Evolutionary conservation across 1,140 invertebrate genomes (phyloP), one percentile per base, ranked within the genome.

Genomic region (Venustaconcha ellipsiformis): DNA sequence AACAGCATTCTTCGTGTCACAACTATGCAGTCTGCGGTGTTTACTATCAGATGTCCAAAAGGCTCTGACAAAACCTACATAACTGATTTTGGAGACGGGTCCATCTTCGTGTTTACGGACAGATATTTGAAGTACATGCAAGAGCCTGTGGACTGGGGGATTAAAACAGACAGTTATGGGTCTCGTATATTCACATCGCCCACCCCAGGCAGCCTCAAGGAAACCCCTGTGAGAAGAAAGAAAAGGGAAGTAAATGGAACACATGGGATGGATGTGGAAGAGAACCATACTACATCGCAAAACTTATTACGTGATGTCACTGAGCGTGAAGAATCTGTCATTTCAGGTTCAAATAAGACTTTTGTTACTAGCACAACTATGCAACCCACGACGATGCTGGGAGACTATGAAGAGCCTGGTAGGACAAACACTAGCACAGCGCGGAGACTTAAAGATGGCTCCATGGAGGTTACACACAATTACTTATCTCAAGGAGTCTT

Each of bases 1-100:
- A 66, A 65, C 15, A 78, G 77, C 0, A 74, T 67, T 4, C 83
- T 81, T 13, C 67, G 87, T 67, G 80, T 86, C 20, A 17, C 37
- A 5, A 64, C 78, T 2, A 67, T 73, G 56, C 70, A 81, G 14
- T 68, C 81, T 8, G 76, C 83, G 17, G 75, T 70, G 14, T 78
- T 87, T 55, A 72, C 57, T 4, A 69, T 88, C 1, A 79, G 74
- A 4, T 83, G 83, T 62, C 82, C 84, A 2, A 82, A 84, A 14
- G 88, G 88, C 15, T 83, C 85, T 15, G 84, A 88, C 57, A 83
- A 85, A 13, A 78, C 78, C 12, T 87, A 86, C 57, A 74, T 70
- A 55, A 57, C 88, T 14, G 76, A 85, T 67, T 86, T 88, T 67
- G 88, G 85, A 12, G 86, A 86, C 67, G 82, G 80, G 2, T 79